These are phyloP conservation scores for Motacilla alba DNA, from an alignment of 2,113 vertebrate species.

Conservation along the genomic window DNA sequence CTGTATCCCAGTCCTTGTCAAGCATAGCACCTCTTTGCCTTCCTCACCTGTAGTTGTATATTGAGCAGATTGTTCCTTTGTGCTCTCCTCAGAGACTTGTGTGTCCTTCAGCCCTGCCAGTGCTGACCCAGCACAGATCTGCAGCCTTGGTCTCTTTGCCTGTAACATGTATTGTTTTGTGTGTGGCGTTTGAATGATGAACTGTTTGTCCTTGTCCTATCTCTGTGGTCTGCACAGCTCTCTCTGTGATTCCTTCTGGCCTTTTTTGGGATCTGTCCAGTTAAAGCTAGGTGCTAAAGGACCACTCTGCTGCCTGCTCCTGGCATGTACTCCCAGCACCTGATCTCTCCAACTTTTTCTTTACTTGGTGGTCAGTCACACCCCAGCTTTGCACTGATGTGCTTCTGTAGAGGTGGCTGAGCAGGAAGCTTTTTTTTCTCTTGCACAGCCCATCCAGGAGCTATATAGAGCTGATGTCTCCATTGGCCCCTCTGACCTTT, in stretches of 20 bases:
- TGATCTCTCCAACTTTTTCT: neutral
- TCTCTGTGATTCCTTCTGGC: neutral
- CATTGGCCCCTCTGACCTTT: neutral
- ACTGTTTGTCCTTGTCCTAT: neutral
- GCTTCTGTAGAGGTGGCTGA: neutral
- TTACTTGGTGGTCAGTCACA: accelerated
- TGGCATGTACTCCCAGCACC: neutral
- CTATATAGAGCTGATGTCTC: neutral
- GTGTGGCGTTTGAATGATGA: neutral
- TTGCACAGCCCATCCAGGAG: neutral
- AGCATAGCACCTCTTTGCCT: neutral
- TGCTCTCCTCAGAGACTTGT: neutral
- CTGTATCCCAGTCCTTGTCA: neutral
- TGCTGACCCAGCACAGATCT: neutral
- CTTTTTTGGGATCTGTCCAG: neutral
- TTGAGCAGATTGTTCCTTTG: neutral
- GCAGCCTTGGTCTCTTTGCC: neutral
- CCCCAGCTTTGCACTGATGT: neutral
- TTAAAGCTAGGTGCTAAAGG: neutral
- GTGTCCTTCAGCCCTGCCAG: accelerated
- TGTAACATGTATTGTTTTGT: neutral
- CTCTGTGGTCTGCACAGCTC: neutral
- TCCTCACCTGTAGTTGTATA: neutral
- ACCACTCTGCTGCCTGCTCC: neutral
- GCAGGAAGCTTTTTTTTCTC: neutral